Base-by-base conservation (phyloP, 2,888 invertebrate species). In the Drosophila percnosoma region DNA sequence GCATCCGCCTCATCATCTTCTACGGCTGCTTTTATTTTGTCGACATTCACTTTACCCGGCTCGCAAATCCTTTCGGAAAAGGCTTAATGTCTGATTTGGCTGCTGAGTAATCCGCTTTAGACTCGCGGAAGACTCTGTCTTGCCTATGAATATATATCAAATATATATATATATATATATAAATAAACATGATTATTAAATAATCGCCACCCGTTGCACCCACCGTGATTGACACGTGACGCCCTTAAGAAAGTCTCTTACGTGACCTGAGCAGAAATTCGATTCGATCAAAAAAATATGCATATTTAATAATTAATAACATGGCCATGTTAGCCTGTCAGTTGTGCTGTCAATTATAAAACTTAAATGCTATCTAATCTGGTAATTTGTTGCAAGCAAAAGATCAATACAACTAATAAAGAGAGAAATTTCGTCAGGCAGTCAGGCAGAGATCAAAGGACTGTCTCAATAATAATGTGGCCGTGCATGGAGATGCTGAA, bases 31-130 rank as follows among this genome's bases (percentile, higher is more conserved):
- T 75, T 68, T 69, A 69, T 68, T 71, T 71, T 63, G 58, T 55
- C 64, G 38, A 21, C 57, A 61, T 78, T 73, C 78, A 64, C 64
- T 71, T 75, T 68, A 62, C 68, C 24, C 67, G 66, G 61, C 66
- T 54, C 58, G 36, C 58, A 87, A 87, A 87, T 85, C 83, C 83
- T 74, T 87, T 83, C 75, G 76, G 60, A 75, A 80, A 85, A 73
- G 81, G 87, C 81, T 85, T 85, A 79, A 78, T 80, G 85, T 85
- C 85, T 80, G 80, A 79, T 75, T 80, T 73, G 74, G 68, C 67
- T 78, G 75, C 74, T 68, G 36, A 29, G 79, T 85, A 85, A 85
- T 85, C 87, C 76, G 85, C 87, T 87, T 85, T 79, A 53, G 72
- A 71, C 79, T 65, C 64, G 67, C 34, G n/a, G 52, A 60, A 49